These are phyloP conservation scores for Bimastos eiseni DNA, from an alignment of 2,888 invertebrate species.

Conservation along the genomic window DNA sequence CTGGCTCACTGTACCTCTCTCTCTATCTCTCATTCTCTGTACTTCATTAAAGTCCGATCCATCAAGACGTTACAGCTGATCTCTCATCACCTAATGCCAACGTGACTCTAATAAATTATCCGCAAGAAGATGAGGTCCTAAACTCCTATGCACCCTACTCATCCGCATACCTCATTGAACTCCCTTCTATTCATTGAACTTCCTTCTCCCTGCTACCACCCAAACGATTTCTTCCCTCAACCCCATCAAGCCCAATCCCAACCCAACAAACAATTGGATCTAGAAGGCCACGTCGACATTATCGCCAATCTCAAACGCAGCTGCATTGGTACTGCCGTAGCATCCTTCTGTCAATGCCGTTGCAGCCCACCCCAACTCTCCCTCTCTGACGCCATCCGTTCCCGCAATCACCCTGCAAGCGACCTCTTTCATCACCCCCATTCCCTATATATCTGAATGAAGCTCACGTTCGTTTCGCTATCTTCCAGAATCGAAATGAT, in stretches of 20 bases:
- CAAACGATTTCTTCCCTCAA: no score
- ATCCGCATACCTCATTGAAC: background rate
- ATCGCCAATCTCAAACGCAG: no score
- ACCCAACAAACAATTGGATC: no score
- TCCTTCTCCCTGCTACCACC: no score
- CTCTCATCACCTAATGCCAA: background rate
- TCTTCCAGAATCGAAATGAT: background rate
- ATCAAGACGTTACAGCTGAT: background rate
- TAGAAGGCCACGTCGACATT: no score
- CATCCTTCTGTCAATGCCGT: no score
- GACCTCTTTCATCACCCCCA: background rate
- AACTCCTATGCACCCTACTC: background rate
- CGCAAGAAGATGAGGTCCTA: background rate
- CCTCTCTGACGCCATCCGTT: background rate
- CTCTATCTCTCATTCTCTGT: background rate
- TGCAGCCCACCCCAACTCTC: no score
- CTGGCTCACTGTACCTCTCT: background rate
- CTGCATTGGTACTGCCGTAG: no score
- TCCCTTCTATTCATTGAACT: no score
- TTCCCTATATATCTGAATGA: background rate
- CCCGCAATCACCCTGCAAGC: background rate
- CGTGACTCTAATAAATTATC: background rate
- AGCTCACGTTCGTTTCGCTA: background rate
- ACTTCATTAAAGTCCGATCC: background rate
- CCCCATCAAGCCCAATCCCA: no score